Conservation (phyloP, 2,888 invertebrate species). For the Aphrophora alni region DNA sequence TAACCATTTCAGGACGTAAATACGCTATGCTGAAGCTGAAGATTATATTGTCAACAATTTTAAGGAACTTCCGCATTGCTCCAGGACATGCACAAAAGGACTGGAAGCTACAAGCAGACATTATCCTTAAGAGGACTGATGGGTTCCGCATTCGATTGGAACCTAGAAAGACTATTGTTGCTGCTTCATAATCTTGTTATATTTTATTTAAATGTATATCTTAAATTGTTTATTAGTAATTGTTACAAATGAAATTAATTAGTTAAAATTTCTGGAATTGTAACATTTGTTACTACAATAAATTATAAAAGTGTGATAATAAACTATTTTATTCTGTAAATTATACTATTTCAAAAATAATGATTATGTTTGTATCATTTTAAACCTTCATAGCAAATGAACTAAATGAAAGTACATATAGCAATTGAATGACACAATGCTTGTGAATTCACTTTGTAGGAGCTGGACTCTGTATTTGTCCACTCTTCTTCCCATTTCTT, state of each 20-base stretch:
- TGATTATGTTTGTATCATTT: neutral
- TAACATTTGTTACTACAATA: neutral
- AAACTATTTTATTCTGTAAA: neutral
- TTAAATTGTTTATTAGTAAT: neutral
- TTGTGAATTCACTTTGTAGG: too few species aligned
- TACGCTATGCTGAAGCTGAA: slow-evolving; percentile 82
- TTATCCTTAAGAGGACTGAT: slow-evolving; percentile 77
- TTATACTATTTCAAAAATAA: neutral
- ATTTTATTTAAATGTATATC: neutral
- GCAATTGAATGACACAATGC: too few species aligned
- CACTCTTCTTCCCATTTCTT: too few species aligned
- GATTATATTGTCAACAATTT: slow-evolving; percentile 75
- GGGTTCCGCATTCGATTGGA: slow-evolving; percentile 76
- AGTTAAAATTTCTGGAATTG: neutral
- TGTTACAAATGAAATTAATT: neutral
- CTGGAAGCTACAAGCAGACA: slow-evolving; percentile 76
- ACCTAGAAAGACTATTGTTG: slow-evolving; percentile 59
- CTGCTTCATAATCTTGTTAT: neutral
- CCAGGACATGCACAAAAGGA: slow-evolving; percentile 72
- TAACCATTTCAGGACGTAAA: slow-evolving; percentile 78
- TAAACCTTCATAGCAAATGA: neutral
- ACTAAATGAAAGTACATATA: too few species aligned
- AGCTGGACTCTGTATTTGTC: too few species aligned
- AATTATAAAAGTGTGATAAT: neutral
- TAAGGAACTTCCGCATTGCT: slow-evolving; percentile 74